A percentile compares a stretch with the other conserved stretches of the same genome.
Evolutionary conservation across 2,113 vertebrate genomes (phyloP).

Genomic region (Oncorhynchus gorbuscha): DNA sequence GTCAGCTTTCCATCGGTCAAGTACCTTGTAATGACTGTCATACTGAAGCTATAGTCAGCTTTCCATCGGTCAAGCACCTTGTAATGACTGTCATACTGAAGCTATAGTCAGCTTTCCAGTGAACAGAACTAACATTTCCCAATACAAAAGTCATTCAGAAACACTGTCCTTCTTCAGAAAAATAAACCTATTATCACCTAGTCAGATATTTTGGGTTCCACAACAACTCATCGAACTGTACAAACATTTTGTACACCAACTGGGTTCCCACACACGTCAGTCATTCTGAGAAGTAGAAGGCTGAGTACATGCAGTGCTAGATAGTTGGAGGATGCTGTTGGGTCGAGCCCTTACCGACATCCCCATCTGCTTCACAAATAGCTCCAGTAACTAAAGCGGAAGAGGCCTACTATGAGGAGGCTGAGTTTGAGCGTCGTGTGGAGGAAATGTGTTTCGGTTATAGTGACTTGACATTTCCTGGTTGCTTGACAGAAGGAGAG

Average conservation of each 20-base stretch:
- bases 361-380: conserved; percentile 15
- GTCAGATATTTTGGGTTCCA: too few species aligned
- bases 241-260: not conserved
- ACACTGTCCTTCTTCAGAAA: too few species aligned
- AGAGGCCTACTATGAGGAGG: conserved; percentile 44
- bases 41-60: too few species aligned
- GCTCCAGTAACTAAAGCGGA: conserved; percentile 62
- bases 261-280: not conserved
- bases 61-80: not conserved
- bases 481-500: conserved; percentile 52
- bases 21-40: too few species aligned
- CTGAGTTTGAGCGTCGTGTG: not conserved
- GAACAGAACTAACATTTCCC: not conserved
- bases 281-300: not conserved
- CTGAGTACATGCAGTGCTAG: not conserved
- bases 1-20: too few species aligned
- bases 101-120: not conserved
- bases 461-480: conserved; percentile 85
- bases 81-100: not conserved
- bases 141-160: too few species aligned
- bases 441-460: conserved; percentile 76
- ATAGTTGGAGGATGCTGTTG: conserved; percentile 24
- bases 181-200: too few species aligned
- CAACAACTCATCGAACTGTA: too few species aligned
- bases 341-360: conserved; percentile 9